These are phyloP conservation scores for Dryadula phaetusa DNA, from an alignment of 2,888 invertebrate genomes.

Conservation along the genomic window DNA sequence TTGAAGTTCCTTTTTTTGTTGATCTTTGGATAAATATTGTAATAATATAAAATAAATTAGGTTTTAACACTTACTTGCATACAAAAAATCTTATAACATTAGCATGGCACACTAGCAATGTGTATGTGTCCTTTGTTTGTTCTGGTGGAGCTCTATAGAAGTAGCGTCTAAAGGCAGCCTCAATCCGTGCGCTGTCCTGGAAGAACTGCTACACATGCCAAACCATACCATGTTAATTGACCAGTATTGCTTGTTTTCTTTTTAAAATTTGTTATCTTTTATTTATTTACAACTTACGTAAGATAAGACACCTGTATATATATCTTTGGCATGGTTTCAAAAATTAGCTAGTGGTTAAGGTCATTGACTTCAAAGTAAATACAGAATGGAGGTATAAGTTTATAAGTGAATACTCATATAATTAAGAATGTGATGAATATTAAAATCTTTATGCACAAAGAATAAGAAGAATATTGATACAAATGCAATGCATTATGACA, in stretches of 20 bases:
- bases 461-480: not conserved
- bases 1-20: too few relatives aligned
- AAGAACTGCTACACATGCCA: constrained; percentile 91
- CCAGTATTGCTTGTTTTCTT: constrained; percentile 51
- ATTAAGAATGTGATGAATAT: too few relatives aligned
- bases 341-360: not conserved
- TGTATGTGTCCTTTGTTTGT: constrained; percentile 93
- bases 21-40: too few relatives aligned
- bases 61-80: constrained; percentile 87
- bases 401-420: not conserved
- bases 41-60: not conserved
- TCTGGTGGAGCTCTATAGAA: constrained; percentile 94
- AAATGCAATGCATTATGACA: too few relatives aligned
- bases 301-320: not conserved
- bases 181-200: constrained; percentile 96
- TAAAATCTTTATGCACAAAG: too few relatives aligned
- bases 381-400: not conserved
- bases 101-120: constrained; percentile 97
- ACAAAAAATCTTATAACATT: constrained; percentile 98
- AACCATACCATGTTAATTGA: constrained; percentile 58
- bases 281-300: too few relatives aligned
- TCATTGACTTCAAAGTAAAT: not conserved
- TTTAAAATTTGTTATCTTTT: not conserved
- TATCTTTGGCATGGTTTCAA: not conserved
- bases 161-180: constrained; percentile 96